These are phyloP conservation scores for Pachypeltis micranthus DNA, from an alignment of 1,140 invertebrate species.

Conservation along the genomic window DNA sequence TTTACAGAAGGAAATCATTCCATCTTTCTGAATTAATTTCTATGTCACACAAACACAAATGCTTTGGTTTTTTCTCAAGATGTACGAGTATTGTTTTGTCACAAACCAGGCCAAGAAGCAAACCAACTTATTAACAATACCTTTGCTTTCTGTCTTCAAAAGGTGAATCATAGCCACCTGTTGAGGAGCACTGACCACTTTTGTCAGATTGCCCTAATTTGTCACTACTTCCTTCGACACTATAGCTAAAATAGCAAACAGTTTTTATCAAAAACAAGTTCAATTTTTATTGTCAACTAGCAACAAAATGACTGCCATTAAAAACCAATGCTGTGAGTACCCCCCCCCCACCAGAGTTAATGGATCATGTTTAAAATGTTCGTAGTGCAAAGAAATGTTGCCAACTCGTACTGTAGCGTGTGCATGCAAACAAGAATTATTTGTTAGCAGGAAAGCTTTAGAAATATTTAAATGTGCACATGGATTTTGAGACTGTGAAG, in stretches of 20 bases:
- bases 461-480: too few species aligned
- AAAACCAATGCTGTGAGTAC: too few species aligned
- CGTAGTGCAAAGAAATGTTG: too few species aligned
- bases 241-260: slow-evolving; percentile 26
- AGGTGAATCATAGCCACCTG: slow-evolving; percentile 66
- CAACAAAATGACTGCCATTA: too few species aligned
- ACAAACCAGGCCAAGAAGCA: slow-evolving; percentile 14
- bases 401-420: too few species aligned
- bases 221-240: slow-evolving; percentile 29
- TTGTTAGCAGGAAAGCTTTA: too few species aligned
- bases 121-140: slow-evolving; percentile 7
- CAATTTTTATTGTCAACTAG: too few species aligned
- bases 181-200: slow-evolving; percentile 59
- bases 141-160: slow-evolving; percentile 42
- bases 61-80: background rate
- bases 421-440: too few species aligned
- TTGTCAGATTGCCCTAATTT: slow-evolving; percentile 43
- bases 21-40: background rate
- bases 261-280: background rate
- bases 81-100: too few species aligned
- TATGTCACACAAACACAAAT: background rate
- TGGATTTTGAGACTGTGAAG: too few species aligned
- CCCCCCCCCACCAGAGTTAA: too few species aligned
- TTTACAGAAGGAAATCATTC: background rate
- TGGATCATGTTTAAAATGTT: too few species aligned